Percentiles rank a stretch among this genome's conserved stretches.
These are phyloP conservation scores for Capra hircus DNA, from an alignment of 2,113 vertebrate species.

Conservation along the genomic window DNA sequence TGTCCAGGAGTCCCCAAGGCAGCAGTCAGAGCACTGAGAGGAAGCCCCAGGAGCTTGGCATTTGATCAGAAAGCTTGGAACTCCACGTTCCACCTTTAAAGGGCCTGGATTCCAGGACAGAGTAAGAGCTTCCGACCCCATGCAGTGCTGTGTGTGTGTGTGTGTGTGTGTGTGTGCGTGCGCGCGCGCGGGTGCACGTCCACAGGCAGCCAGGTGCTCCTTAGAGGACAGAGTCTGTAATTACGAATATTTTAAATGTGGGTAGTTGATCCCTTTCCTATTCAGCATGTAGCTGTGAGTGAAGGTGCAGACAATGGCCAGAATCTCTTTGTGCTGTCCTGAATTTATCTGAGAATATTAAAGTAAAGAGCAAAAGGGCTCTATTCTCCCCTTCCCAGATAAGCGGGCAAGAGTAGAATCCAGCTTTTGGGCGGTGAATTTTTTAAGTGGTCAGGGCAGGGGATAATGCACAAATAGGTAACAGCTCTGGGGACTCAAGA, in stretches of 20 bases:
- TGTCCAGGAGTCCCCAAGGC: not conserved
- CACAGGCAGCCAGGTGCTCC: not conserved
- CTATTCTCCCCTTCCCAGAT: not conserved
- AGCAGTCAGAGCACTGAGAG: not conserved
- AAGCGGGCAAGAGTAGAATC: not conserved
- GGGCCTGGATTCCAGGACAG: not conserved
- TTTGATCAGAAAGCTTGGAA: not conserved
- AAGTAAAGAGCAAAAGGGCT: not conserved
- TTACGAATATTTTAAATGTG: not conserved
- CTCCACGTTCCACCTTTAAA: not conserved
- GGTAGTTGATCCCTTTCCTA: not conserved
- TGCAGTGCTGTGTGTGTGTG: not conserved
- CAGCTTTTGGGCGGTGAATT: not conserved
- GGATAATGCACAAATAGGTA: not conserved
- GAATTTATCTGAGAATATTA: constrained; percentile 8
- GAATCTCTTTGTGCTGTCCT: not conserved
- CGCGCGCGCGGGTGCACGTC: rapidly evolving
- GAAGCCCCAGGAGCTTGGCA: rapidly evolving
- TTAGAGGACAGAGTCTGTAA: not conserved
- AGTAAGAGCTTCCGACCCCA: not conserved
- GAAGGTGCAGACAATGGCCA: not conserved
- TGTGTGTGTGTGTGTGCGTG: not conserved
- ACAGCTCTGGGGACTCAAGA: not conserved
- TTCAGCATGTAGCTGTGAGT: not conserved
- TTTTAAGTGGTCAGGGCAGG: not conserved